Conservation (phyloP, 2,113 vertebrate species). For the Antechinus stuartii region DNA sequence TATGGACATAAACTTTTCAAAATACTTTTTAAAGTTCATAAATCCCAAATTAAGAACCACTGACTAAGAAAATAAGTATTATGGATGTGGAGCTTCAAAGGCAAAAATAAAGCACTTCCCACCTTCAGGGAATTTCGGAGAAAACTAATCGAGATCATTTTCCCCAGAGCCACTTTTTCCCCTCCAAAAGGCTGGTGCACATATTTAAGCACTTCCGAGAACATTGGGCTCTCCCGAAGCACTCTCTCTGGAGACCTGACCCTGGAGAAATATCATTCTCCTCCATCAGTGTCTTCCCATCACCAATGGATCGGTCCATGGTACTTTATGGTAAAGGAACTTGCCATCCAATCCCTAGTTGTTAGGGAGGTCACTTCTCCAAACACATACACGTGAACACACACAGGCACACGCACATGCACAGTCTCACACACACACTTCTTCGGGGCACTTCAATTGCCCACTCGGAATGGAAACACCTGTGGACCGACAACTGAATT, state of each 20-base stretch:
- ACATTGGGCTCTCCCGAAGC: not conserved
- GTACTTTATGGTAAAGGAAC: not conserved
- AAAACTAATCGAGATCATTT: not conserved
- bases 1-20: not conserved
- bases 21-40: not conserved
- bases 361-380: not conserved
- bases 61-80: not conserved
- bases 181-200: not conserved
- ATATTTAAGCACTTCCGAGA: not conserved
- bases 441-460: not conserved
- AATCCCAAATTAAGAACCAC: not conserved
- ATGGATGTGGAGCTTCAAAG: not conserved
- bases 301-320: not conserved
- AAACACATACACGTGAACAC: not conserved
- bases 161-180: not conserved
- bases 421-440: not conserved
- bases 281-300: not conserved
- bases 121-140: not conserved
- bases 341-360: not conserved
- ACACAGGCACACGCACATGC: too few relatives aligned
- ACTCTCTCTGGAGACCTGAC: not conserved
- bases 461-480: not conserved
- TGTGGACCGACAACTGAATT: not conserved
- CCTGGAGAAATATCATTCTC: not conserved
- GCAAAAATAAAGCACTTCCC: not conserved